Conservation (phyloP, 2,797 vertebrate genomes). For the Ataeniobius toweri region DNA sequence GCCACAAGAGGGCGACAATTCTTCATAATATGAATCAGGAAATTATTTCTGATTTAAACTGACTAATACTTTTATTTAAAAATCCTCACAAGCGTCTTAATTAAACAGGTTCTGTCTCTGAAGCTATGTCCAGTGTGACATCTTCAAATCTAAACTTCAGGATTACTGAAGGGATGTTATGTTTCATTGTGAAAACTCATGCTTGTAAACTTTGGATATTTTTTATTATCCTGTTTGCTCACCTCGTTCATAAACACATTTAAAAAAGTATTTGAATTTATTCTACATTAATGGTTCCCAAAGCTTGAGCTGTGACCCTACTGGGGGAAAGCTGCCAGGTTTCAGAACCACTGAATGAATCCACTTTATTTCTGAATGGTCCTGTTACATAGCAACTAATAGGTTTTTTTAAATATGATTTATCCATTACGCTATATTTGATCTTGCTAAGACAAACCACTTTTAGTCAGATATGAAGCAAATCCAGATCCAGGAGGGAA, state of each 20-base stretch:
- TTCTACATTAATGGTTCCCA: too few relatives aligned
- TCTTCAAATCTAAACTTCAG: background rate
- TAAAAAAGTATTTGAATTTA: background rate
- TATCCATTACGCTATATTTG: background rate
- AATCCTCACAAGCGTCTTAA: background rate
- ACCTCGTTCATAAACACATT: background rate
- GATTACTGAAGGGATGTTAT: background rate
- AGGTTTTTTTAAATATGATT: background rate
- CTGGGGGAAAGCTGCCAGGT: background rate
- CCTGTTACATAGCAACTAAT: background rate
- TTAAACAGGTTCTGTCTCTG: background rate
- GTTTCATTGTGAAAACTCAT: background rate
- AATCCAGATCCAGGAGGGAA: background rate
- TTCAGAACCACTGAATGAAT: too few relatives aligned
- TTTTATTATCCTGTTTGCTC: background rate
- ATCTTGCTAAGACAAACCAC: too few relatives aligned
- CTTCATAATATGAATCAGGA: background rate
- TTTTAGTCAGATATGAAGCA: too few relatives aligned
- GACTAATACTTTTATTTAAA: background rate
- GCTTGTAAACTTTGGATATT: background rate
- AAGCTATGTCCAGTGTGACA: background rate
- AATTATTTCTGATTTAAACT: background rate
- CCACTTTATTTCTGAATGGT: too few relatives aligned
- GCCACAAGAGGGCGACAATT: constrained; percentile 56
- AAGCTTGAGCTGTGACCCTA: background rate